Conservation (phyloP, 2,888 invertebrate species). For the Mimas tiliae region DNA sequence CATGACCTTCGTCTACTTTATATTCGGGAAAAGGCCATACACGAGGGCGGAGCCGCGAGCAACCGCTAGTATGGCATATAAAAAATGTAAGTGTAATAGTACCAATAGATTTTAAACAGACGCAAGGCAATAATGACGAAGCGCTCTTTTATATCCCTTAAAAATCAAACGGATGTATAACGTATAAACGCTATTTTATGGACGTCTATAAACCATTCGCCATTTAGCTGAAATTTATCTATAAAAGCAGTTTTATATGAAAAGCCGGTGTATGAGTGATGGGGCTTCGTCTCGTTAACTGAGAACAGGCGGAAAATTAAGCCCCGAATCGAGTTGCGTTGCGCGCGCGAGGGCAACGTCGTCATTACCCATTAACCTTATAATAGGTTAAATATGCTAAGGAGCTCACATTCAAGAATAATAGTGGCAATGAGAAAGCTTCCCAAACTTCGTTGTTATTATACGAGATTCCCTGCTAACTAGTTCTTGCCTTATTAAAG, state of each 20-base stretch:
- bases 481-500: slow-evolving; percentile 16
- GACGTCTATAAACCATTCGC: slow-evolving; percentile 25
- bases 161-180: slow-evolving; percentile 17
- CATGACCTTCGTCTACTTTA: too few species aligned
- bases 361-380: slow-evolving; percentile 76
- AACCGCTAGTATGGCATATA: too few species aligned
- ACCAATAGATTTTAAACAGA: neutral
- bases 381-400: slow-evolving; percentile 80
- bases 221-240: slow-evolving; percentile 28
- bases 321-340: slow-evolving; percentile 50
- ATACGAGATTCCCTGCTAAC: slow-evolving; percentile 32
- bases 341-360: slow-evolving; percentile 52
- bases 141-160: slow-evolving; percentile 9
- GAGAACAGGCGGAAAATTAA: slow-evolving; percentile 68
- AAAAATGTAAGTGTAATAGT: too few species aligned
- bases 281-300: slow-evolving; percentile 58
- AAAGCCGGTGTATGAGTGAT: slow-evolving; percentile 32
- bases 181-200: slow-evolving; percentile 25
- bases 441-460: slow-evolving; percentile 47
- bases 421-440: slow-evolving; percentile 52
- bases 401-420: slow-evolving; percentile 60
- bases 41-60: too few species aligned
- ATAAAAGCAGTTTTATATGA: slow-evolving; percentile 37
- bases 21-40: too few species aligned
- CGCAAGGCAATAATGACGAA: neutral